Evolutionary conservation across 2,797 vertebrate species (phyloP).

Genomic region (Amblyraja radiata): DNA sequence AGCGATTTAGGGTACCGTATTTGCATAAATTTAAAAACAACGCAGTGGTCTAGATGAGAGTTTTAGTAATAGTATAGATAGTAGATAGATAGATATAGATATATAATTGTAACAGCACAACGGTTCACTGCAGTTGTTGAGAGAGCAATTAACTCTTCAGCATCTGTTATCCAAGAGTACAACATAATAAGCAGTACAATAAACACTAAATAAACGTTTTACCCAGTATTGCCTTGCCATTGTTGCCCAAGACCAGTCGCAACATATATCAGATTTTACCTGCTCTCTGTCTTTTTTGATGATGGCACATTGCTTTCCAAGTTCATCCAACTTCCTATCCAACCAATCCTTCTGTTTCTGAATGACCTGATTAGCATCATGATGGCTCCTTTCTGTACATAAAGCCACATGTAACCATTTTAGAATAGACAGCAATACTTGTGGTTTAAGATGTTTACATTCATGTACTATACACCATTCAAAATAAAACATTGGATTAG

Average conservation of each 20-base stretch:
- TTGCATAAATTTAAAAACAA: too few relatives aligned
- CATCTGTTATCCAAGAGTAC: not conserved
- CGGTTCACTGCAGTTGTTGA: not conserved
- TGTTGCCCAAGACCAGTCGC: not conserved
- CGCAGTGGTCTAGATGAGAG: too few relatives aligned
- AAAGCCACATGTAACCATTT: not conserved
- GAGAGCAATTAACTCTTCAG: not conserved
- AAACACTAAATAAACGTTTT: not conserved
- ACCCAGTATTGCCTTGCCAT: not conserved
- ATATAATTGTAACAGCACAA: too few relatives aligned
- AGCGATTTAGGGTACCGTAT: too few relatives aligned
- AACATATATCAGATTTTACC: slow-evolving; percentile 39
- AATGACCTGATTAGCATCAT: slow-evolving; percentile 52
- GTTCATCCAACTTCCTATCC: slow-evolving; percentile 58
- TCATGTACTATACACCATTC: not conserved
- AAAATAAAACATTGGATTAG: not conserved
- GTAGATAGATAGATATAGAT: too few relatives aligned
- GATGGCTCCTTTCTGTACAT: slow-evolving; percentile 56
- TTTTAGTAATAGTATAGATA: too few relatives aligned
- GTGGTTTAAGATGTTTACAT: slow-evolving; percentile 17
- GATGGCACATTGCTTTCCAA: slow-evolving; percentile 62
- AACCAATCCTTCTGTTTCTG: slow-evolving; percentile 58
- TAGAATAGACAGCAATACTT: slow-evolving; percentile 12
- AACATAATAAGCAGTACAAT: not conserved
- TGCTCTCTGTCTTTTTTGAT: slow-evolving; percentile 50